Evolutionary conservation across 2,113 vertebrate species (phyloP).

Genomic region (Pseudorasbora parva): DNA sequence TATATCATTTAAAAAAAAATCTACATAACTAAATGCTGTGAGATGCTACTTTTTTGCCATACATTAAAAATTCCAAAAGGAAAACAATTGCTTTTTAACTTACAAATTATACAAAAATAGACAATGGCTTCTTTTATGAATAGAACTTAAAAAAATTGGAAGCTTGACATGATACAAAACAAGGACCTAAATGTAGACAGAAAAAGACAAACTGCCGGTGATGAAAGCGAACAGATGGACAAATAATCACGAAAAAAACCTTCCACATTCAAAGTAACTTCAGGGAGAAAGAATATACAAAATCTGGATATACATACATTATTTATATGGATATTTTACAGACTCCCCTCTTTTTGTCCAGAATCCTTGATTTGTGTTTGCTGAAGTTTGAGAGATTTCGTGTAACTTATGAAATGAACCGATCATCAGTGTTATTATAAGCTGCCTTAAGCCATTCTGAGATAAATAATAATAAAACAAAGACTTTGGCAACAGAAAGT

Average conservation of each 20-base stretch:
- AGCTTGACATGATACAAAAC: constrained; percentile 81
- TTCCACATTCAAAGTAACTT: constrained; percentile 77
- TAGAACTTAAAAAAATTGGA: constrained; percentile 75
- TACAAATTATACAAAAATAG: constrained; percentile 94
- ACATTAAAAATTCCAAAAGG: constrained; percentile 72
- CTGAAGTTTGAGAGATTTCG: constrained; percentile 83
- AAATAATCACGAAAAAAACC: constrained; percentile 57
- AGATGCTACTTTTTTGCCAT: constrained; percentile 87
- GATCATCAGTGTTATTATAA: constrained; percentile 80
- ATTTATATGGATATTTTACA: constrained; percentile 92
- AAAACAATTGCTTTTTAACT: constrained; percentile 79
- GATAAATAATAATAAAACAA: constrained; percentile 80
- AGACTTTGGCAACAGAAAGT: constrained; percentile 84
- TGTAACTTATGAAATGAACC: constrained; percentile 75
- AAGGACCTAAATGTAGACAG: constrained; percentile 22
- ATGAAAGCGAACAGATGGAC: constrained; percentile 72
- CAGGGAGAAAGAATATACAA: constrained; percentile 86
- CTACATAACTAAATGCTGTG: constrained; percentile 87
- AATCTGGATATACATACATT: constrained; percentile 90
- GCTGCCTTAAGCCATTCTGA: constrained; percentile 83
- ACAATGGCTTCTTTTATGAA: constrained; percentile 86
- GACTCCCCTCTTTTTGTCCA: constrained; percentile 67
- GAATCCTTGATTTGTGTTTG: constrained; percentile 69
- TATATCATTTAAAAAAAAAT: constrained; percentile 41
- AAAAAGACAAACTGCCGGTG: constrained; percentile 78